phyloP scores from a whole-genome alignment of 2,888 invertebrate species.

The Seira musarum region DNA sequence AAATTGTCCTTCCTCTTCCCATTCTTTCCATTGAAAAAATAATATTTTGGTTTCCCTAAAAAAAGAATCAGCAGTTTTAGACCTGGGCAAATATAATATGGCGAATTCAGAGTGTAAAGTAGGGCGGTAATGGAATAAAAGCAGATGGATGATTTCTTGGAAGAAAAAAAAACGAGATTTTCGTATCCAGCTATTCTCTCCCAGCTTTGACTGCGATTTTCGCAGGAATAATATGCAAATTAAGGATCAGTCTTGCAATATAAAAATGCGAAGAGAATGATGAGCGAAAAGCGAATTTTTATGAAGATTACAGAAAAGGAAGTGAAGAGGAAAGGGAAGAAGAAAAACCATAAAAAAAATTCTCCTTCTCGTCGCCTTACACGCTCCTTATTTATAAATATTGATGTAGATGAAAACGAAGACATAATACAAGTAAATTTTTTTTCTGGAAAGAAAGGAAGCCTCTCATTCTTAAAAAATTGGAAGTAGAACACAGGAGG shows the following conservation, averaged over 20 bases:
- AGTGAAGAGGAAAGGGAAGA: slow-evolving; percentile 21
- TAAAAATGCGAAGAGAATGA: slow-evolving; percentile 19
- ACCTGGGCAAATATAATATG: slow-evolving; percentile 9
- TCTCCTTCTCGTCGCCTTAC: not conserved
- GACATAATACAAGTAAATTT: not conserved
- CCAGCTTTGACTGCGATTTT: not conserved
- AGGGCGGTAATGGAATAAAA: slow-evolving; percentile 17
- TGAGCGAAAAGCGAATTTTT: slow-evolving; percentile 6
- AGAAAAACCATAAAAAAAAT: slow-evolving; percentile 24
- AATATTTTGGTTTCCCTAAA: not conserved
- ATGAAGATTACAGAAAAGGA: slow-evolving; percentile 5
- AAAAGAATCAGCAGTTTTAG: not conserved
- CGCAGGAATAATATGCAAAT: slow-evolving; percentile 32
- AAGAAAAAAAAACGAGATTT: slow-evolving; percentile 10
- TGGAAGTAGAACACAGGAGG: slow-evolving; percentile 33
- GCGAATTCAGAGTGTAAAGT: slow-evolving; percentile 11
- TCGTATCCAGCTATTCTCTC: not conserved
- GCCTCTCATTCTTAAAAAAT: slow-evolving; percentile 46
- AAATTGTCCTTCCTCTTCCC: slow-evolving; percentile 11
- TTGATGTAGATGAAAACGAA: not conserved
- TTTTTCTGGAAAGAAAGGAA: slow-evolving; percentile 29
- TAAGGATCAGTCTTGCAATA: slow-evolving; percentile 18
- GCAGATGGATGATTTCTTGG: slow-evolving; percentile 7
- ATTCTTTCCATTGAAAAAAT: not conserved
- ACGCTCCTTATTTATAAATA: slow-evolving; percentile 8